Conservation (phyloP, 2,797 vertebrate genomes). For the Neosilurus mollespiculum region DNA sequence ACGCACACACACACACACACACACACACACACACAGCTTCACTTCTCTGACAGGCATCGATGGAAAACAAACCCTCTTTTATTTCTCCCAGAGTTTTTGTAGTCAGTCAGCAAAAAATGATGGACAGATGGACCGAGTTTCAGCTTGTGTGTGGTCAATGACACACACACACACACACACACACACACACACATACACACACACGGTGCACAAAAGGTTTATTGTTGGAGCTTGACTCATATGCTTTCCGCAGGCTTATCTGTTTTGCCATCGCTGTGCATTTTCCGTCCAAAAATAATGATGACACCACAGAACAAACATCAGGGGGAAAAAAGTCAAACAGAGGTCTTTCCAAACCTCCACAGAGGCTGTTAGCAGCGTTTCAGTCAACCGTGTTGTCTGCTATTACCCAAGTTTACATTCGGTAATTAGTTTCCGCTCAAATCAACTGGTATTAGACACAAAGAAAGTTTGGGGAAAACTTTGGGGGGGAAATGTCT, state of each 20-base stretch:
- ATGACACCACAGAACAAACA: slow-evolving; percentile 5
- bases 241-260: slow-evolving; percentile 10
- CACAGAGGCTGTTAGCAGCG: background rate
- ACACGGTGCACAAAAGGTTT: slow-evolving; percentile 13
- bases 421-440: background rate
- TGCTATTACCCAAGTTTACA: background rate
- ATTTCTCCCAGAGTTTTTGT: slow-evolving; percentile 48
- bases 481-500: background rate
- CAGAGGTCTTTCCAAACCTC: background rate
- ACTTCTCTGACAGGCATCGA: slow-evolving; percentile 49
- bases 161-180: slow-evolving; percentile 28
- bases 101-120: slow-evolving; percentile 28
- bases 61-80: slow-evolving; percentile 37
- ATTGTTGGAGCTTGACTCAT: slow-evolving; percentile 13
- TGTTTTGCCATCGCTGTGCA: slow-evolving; percentile 8
- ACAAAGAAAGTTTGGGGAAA: background rate
- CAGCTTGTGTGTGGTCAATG: slow-evolving; percentile 42
- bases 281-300: slow-evolving; percentile 13
- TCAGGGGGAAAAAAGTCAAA: background rate
- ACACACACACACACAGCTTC: slow-evolving; percentile 29
- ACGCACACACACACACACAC: slow-evolving; percentile 36
- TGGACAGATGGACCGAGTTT: slow-evolving; percentile 43
- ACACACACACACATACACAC: slow-evolving; percentile 33
- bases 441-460: background rate
- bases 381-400: background rate